phyloP scores from a whole-genome alignment of 2,113 vertebrate genomes.

The Pipa parva region DNA sequence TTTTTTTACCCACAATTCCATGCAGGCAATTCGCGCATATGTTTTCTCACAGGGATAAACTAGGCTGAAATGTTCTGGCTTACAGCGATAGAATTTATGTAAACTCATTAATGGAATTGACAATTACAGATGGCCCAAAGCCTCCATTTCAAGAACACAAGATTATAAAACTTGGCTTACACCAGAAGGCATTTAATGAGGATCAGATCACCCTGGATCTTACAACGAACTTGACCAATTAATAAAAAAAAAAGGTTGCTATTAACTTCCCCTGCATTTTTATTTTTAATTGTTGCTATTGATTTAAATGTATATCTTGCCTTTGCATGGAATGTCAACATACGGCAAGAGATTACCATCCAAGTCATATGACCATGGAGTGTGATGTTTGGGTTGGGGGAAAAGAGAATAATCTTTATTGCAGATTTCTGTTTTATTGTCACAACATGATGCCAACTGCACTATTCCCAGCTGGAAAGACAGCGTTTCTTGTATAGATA shows the following conservation, averaged over 20 bases:
- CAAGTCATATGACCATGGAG: constrained; percentile 5
- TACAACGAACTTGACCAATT: constrained; percentile 32
- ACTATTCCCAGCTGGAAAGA: constrained; percentile 2
- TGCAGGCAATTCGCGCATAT: constrained; percentile 34
- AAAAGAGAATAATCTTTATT: neutral
- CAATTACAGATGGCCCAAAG: constrained; percentile 39
- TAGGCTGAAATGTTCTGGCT: constrained; percentile 32
- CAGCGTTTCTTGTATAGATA: neutral
- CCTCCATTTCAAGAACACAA: constrained; percentile 22
- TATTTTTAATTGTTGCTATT: neutral
- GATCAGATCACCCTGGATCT: constrained; percentile 22
- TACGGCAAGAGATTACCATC: constrained; percentile 9
- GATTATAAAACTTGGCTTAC: constrained; percentile 30
- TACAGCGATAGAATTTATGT: constrained; percentile 41
- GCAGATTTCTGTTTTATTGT: constrained; percentile 8
- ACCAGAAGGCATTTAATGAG: constrained; percentile 35
- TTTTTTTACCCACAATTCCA: constrained; percentile 33
- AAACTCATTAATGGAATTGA: constrained; percentile 42
- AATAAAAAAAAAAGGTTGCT: constrained; percentile 3
- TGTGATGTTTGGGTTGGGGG: neutral
- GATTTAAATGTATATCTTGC: neutral
- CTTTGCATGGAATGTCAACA: constrained; percentile 6
- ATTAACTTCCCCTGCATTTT: neutral
- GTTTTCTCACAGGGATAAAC: constrained; percentile 36
- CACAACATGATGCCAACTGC: neutral